Evolutionary conservation across 2,888 invertebrate genomes (phyloP).

Genomic region (Acanthosepion pharaonis): DNA sequence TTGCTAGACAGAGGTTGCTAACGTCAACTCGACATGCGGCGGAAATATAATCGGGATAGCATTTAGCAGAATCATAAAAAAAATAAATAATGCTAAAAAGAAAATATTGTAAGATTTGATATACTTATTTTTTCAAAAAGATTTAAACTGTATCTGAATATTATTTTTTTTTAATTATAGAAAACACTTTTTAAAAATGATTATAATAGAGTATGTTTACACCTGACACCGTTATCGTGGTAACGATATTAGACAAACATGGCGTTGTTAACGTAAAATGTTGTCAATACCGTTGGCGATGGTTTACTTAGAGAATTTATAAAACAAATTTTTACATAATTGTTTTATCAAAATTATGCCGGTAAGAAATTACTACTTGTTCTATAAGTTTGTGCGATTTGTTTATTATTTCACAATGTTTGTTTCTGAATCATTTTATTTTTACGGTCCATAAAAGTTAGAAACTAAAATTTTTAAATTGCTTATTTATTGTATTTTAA

Average conservation of each 20-base stretch:
- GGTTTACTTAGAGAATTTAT: background rate
- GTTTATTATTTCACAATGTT: background rate
- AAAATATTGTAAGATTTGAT: background rate
- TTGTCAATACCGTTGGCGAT: background rate
- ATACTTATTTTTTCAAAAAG: background rate
- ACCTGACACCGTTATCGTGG: constrained; percentile 18
- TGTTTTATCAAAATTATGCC: background rate
- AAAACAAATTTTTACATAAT: background rate
- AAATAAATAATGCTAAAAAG: background rate
- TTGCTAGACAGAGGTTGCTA: background rate
- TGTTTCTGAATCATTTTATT: background rate
- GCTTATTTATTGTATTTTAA: background rate
- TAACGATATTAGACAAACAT: background rate
- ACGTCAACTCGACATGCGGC: background rate
- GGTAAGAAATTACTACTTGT: background rate
- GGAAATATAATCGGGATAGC: background rate
- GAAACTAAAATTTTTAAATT: background rate
- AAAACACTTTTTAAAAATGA: background rate
- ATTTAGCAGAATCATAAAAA: background rate
- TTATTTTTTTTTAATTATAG: background rate
- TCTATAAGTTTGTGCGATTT: background rate
- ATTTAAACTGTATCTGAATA: background rate
- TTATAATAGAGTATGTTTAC: background rate
- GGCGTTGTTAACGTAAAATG: background rate
- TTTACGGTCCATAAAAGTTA: background rate